Percentiles rank a stretch among this genome's conserved stretches.
Evolutionary conservation across 2,797 vertebrate species (phyloP).

Genomic region (Alcedo atthis): DNA sequence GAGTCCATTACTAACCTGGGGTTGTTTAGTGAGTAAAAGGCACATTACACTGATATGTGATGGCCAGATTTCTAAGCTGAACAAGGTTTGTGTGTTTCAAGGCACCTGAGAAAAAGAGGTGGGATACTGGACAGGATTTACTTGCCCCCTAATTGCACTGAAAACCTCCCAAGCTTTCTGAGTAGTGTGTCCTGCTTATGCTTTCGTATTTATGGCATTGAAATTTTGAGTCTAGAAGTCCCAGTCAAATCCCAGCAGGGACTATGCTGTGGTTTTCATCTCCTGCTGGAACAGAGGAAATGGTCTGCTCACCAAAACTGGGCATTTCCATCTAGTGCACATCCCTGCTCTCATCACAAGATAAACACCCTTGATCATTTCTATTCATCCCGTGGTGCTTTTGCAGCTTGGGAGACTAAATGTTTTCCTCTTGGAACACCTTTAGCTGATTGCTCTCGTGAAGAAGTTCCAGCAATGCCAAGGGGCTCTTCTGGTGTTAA

Average conservation of each 20-base stretch:
- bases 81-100: background rate
- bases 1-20: fast-evolving
- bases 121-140: background rate
- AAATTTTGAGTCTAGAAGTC: background rate
- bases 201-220: background rate
- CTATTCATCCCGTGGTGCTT: background rate
- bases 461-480: background rate
- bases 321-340: background rate
- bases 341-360: background rate
- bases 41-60: background rate
- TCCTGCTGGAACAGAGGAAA: background rate
- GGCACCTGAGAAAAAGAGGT: background rate
- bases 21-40: background rate
- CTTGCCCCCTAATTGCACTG: background rate
- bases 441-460: background rate
- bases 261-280: background rate
- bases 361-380: background rate
- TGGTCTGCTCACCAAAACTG: background rate
- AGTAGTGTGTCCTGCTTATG: background rate
- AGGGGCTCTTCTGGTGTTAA: background rate
- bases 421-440: background rate
- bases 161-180: background rate
- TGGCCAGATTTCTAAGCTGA: background rate
- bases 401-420: background rate
- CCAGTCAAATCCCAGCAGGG: background rate